Base-by-base conservation (phyloP, 2,113 vertebrate species). In the Indri indri region DNA sequence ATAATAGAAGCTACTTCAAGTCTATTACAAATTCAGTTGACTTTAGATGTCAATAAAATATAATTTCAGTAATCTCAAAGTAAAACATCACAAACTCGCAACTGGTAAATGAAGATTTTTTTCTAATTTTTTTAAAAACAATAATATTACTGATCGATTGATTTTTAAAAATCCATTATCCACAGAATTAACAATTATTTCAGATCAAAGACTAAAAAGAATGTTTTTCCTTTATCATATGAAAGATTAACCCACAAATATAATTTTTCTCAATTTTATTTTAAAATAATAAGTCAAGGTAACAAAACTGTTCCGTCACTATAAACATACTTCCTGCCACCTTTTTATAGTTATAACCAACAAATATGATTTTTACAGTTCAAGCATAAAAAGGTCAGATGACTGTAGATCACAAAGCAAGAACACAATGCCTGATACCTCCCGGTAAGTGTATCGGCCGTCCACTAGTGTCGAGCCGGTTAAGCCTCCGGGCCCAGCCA, bases 391-490 rank as follows among this genome's bases (percentile, higher is more conserved):
- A 70, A 42, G 37, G 71, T 17, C 80, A 84, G 68, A 59, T 5
- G 50, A 80, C 40, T 32, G 6, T 27, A 74, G 89, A 73, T 45
- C 82, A 66, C 1, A 4, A 79, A 57, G 83, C 65, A 87, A 71
- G 96, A 94, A 79, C n/a, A 83, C 70, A 70, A 23, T 30, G 92
- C 30, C 91, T 27, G 30, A 57, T 98, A 99, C 99, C 99, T 99
- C 99, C 92, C 99, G 99, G 98, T 99, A 99, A 30, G 99, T 99
- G 98, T 99, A 99, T 92, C 99, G 98, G 50, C 99, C 99, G 22
- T 99, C 99, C 92, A 99, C 99, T 25, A 99, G 97, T 0, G 99
- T 99, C 4, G 98, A 99, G 83, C 99, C 99, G 6, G 99, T 99
- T 20, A 99, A 98, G 47, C 99, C 99, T 79, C 98, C 99, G n/a